Evolutionary conservation across 2,797 vertebrate species (phyloP), one percentile per base, ranked within the genome.

Genomic region (Coreius guichenoti): DNA sequence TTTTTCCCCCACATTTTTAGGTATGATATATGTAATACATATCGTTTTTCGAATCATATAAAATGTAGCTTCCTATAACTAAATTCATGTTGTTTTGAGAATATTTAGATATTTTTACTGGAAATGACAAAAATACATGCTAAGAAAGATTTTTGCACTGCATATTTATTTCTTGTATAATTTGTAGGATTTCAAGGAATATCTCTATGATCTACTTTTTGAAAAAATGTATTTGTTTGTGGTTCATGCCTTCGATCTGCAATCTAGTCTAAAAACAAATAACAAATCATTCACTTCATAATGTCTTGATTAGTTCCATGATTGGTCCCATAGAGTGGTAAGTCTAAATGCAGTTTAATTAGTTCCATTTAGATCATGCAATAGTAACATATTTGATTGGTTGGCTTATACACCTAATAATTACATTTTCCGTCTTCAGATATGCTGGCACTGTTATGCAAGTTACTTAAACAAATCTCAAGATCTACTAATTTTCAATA

Each of bases 341-440:
- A 80, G 61, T 80, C 61, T 33, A 80, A 68, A 31, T 84, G 13
- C 74, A 61, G 47, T 69, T 68, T 70, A 70, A 70, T 70, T 78
- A 23, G 73, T 43, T 84, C 65, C 12, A 43, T 77, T 84, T 83
- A 56, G 63, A 51, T 84, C 49, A 21, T 21, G 19, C n/a, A 70
- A 31, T 77, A 84, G 49, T 8, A 68, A 21, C 19, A 19, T 45
- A 45, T 45, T 78, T 70, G 49, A 78, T 84, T 56, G 36, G 78
- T 49, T 69, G 61, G 33, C 49, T n/a, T 45, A 45, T 45, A 54
- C 31, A 61, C 49, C 36, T 70, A 47, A 78, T 70, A 70, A 58
- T 84, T 70, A 0, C 3, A 43, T 56, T 56, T 70, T 72, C 36
- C n/a, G 1, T 58, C 49, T 58, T 78, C 8, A 58, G 17, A 29